Percentiles rank a stretch among this genome's conserved stretches.
phyloP scores from a whole-genome alignment of 2,113 vertebrate species.

The Promerops cafer region DNA sequence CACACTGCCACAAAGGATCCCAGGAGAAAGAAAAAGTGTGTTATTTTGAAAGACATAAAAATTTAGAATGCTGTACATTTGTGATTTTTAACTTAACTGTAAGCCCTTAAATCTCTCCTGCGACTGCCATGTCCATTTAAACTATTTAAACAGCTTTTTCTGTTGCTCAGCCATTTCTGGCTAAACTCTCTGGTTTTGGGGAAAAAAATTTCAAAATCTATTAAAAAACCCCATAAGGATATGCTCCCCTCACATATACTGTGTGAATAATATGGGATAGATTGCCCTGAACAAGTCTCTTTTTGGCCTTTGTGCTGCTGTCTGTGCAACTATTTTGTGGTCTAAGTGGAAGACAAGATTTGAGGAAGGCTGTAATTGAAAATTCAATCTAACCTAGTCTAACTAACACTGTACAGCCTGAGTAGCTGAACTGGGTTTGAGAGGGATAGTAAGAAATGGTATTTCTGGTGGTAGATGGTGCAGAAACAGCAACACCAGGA shows the following conservation, averaged over 20 bases:
- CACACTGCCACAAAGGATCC: background rate
- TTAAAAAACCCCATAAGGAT: background rate
- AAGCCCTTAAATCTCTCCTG: background rate
- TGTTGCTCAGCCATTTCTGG: background rate
- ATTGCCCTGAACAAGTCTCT: background rate
- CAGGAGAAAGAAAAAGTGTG: no score
- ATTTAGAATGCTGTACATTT: background rate
- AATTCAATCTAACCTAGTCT: background rate
- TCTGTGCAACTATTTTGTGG: background rate
- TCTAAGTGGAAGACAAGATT: background rate
- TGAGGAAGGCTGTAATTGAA: background rate
- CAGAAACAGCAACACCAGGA: background rate
- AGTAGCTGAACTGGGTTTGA: background rate
- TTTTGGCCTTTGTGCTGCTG: background rate
- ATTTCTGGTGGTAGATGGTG: background rate
- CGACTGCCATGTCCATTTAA: background rate
- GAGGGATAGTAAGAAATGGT: background rate
- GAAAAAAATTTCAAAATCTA: background rate
- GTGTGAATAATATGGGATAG: background rate
- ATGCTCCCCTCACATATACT: background rate
- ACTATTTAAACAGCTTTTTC: background rate
- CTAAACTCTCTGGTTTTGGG: background rate
- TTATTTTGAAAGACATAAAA: background rate
- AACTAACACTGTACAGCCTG: background rate
- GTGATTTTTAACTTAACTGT: background rate